A percentile compares a stretch with the other conserved stretches of the same genome.
phyloP scores from a whole-genome alignment of 2,113 vertebrate genomes.

The Talpa occidentalis region DNA sequence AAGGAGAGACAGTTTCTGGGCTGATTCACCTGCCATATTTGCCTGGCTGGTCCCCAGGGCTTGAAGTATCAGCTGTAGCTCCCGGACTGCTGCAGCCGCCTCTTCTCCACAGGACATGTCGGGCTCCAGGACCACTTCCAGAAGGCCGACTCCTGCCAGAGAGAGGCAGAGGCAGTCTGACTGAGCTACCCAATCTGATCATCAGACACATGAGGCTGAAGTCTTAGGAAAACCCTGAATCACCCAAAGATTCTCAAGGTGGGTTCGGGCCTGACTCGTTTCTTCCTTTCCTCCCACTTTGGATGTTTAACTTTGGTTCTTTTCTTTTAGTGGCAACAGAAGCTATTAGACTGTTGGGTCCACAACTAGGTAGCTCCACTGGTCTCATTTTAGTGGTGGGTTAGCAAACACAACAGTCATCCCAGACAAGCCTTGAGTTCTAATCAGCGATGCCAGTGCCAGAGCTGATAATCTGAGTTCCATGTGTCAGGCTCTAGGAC shows the following conservation, averaged over 20 bases:
- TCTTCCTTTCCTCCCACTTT: not conserved
- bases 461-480: not conserved
- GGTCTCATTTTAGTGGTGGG: not conserved
- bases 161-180: conserved; percentile 65
- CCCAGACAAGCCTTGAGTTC: not conserved
- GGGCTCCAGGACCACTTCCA: conserved; percentile 99
- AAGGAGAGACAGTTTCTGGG: not conserved
- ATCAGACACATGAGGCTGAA: conserved; percentile 37
- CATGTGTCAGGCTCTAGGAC: not conserved
- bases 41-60: conserved; percentile 96
- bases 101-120: conserved; percentile 97
- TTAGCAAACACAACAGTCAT: not conserved
- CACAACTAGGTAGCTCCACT: not conserved
- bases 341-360: not conserved
- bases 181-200: conserved; percentile 40
- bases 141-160: conserved; percentile 93
- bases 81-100: conserved; percentile 94
- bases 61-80: conserved; percentile 97
- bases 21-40: conserved; percentile 95
- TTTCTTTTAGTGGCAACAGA: not conserved
- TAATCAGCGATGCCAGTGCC: not conserved
- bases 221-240: not conserved
- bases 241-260: conserved; percentile 58
- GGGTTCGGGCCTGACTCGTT: not conserved
- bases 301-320: not conserved